Base-by-base conservation (phyloP, 2,888 invertebrate genomes). In the Isoperla grammatica region DNA sequence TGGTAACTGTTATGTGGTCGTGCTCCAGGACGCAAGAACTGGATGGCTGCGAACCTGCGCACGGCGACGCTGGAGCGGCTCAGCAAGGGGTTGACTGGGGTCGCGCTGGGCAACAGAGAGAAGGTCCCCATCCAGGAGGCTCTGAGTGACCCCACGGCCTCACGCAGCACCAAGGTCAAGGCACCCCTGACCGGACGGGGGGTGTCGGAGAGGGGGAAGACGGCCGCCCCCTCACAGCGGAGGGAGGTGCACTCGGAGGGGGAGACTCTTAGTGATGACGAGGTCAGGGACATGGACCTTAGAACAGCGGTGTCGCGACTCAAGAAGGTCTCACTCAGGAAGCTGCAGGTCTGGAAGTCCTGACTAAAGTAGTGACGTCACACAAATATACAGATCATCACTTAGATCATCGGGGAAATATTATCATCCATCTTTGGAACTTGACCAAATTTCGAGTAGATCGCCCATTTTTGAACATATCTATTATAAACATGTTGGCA, bases 341-440 rank as follows among this genome's bases (percentile, higher is more conserved):
- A 89, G 71, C 79, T 90, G 61, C 80, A 87, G 69, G 87, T 87
- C 57, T 90, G 90, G 90, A 84, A 88, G 68, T 88, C 87, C 82
- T 88, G 62, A 74, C 73, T 43, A 23, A 43, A 59, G 40, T 19
- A 20, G 6, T 35, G 15, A n/a, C n/a, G n/a, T n/a, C n/a, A n/a
- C n/a, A n/a, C n/a, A n/a, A n/a, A n/a, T n/a, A n/a, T n/a, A n/a
- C n/a, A n/a, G n/a, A 56, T 23, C 40, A 45, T 22, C 11, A 29
- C 53, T 29, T 13, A 12, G 12, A 13, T 17, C 15, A 19, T 13
- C 12, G 35, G 17, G 22, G 11, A 23, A 23, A 19, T 29, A 29
- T 29, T 29, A 29, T 29, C 29, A 29, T 29, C 29, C 29, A 29
- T 29, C 29, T 29, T 29, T 29, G 29, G 29, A 29, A 29, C 4